Percentiles rank a stretch among this genome's conserved stretches.
These are phyloP conservation scores for Platorchestia sp. DNA, from an alignment of 1,140 invertebrate species.

Conservation along the genomic window DNA sequence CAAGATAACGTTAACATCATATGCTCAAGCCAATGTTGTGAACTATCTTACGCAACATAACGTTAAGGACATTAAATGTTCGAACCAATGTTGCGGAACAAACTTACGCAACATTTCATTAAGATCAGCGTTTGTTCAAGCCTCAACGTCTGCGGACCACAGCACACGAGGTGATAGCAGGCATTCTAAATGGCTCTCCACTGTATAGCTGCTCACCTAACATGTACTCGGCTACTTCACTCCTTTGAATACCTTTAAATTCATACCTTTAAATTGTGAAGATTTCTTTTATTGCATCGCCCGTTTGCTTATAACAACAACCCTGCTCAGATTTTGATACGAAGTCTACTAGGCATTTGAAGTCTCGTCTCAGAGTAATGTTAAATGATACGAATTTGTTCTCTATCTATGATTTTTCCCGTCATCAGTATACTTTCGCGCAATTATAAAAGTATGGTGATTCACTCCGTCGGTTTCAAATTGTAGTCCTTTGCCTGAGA, in stretches of 20 bases:
- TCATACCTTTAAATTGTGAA: not conserved
- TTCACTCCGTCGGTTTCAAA: not conserved
- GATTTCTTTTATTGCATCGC: not conserved
- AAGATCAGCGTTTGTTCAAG: not conserved
- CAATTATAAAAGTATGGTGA: not conserved
- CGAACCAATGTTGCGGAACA: not conserved
- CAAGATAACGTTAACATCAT: not conserved
- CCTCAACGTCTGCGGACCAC: not conserved
- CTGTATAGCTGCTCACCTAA: no score
- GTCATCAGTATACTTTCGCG: no score
- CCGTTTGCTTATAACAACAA: not conserved
- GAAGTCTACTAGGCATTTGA: not conserved
- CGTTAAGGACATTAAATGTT: not conserved
- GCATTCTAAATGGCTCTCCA: no score
- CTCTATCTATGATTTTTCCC: no score
- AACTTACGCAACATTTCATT: not conserved
- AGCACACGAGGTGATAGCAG: no score
- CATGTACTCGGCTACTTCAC: not conserved
- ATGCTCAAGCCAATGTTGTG: not conserved
- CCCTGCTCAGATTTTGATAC: not conserved
- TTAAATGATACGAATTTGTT: no score
- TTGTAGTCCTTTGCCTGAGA: not conserved
- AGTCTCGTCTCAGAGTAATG: not conserved
- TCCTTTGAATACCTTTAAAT: not conserved
- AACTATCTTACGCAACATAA: not conserved